phyloP scores from a whole-genome alignment of 2,797 vertebrate species.

The Parambassis ranga region DNA sequence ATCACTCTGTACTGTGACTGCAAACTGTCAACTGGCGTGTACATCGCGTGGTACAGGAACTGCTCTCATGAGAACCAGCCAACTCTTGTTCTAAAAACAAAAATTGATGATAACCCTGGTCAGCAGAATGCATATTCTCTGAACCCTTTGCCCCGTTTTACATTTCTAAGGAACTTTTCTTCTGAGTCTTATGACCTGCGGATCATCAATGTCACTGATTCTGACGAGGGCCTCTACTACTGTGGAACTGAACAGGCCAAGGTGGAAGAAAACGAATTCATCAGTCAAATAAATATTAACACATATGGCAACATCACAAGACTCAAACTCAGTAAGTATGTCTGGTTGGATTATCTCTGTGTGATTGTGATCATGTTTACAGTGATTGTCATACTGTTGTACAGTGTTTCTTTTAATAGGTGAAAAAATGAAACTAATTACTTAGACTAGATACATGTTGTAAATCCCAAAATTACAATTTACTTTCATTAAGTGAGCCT shows the following conservation, averaged over 20 bases:
- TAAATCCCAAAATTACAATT: too few species aligned
- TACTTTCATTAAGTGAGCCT: too few species aligned
- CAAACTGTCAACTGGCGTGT: background rate
- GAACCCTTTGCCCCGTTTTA: background rate
- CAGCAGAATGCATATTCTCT: fast-evolving
- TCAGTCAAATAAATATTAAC: background rate
- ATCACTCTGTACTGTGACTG: slow-evolving; percentile 38
- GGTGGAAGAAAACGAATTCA: fast-evolving
- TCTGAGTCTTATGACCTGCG: slow-evolving; percentile 13
- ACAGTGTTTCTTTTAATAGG: too few species aligned
- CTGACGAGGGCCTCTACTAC: slow-evolving; percentile 52
- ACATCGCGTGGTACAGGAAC: slow-evolving; percentile 41
- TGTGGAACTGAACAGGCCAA: slow-evolving; percentile 8
- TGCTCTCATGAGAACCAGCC: slow-evolving; percentile 47
- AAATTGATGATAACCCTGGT: too few species aligned
- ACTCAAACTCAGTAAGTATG: slow-evolving; percentile 26
- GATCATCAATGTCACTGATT: slow-evolving; percentile 21
- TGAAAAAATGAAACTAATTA: too few species aligned
- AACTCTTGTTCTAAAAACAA: background rate
- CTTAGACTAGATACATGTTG: too few species aligned
- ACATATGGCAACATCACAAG: slow-evolving; percentile 7
- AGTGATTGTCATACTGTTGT: too few species aligned
- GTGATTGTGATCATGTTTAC: too few species aligned
- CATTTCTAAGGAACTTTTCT: background rate
- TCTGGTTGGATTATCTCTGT: background rate